phyloP scores from a whole-genome alignment of 1,140 invertebrate genomes.

The Cydia pomonella region DNA sequence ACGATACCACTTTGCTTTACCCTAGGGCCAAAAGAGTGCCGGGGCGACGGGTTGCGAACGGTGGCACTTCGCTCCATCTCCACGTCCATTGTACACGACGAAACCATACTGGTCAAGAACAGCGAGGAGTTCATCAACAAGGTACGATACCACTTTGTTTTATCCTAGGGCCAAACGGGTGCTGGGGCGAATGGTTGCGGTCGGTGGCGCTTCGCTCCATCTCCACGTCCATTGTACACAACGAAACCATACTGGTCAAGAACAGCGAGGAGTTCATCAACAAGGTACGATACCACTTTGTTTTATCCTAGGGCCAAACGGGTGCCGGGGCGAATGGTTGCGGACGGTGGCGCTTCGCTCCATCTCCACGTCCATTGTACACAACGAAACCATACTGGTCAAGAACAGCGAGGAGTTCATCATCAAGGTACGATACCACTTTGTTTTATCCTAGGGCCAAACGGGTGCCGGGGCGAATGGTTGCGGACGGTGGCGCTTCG shows the following conservation, averaged over 20 bases:
- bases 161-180: neutral
- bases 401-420: conserved; percentile 79
- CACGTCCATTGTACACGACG: conserved; percentile 74
- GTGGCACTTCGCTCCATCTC: conserved; percentile 51
- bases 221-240: conserved; percentile 73
- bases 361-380: conserved; percentile 73
- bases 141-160: conserved; percentile 47
- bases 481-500: too few relatives aligned
- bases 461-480: too few relatives aligned
- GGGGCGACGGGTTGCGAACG: too few relatives aligned
- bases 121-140: conserved; percentile 78
- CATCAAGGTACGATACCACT: conserved; percentile 63
- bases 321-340: too few relatives aligned
- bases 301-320: neutral
- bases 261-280: conserved; percentile 79
- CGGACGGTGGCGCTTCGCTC: neutral
- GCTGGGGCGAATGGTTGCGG: too few relatives aligned
- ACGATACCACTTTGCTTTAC: conserved; percentile 18
- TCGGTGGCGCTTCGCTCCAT: conserved; percentile 42
- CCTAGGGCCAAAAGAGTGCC: neutral
- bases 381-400: conserved; percentile 77
- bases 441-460: neutral
- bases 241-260: conserved; percentile 77
- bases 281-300: conserved; percentile 57
- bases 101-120: conserved; percentile 77